Conservation (phyloP, 2,113 vertebrate species). For the Clarias gariepinus region DNA sequence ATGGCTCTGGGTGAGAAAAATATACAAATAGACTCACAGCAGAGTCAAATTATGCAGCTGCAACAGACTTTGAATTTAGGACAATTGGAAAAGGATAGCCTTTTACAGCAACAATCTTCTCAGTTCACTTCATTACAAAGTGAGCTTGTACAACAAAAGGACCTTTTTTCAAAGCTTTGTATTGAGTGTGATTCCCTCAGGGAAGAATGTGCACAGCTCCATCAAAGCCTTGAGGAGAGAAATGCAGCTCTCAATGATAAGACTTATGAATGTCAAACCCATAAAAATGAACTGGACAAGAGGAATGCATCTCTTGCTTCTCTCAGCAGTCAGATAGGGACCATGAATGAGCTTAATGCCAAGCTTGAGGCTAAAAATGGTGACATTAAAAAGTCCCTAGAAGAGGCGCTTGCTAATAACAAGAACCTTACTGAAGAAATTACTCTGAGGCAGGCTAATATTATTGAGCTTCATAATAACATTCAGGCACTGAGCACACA, state of each 20-base stretch:
- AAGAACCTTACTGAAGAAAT: slow-evolving; percentile 61
- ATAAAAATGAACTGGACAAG: slow-evolving; percentile 68
- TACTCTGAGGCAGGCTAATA: slow-evolving; percentile 60
- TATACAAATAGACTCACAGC: slow-evolving; percentile 62
- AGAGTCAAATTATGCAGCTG: slow-evolving; percentile 63
- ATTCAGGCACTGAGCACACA: slow-evolving; percentile 46
- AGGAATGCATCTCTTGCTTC: slow-evolving; percentile 62
- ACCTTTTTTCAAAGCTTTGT: slow-evolving; percentile 56
- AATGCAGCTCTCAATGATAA: slow-evolving; percentile 60
- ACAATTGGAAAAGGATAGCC: slow-evolving; percentile 66
- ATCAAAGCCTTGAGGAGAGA: slow-evolving; percentile 65
- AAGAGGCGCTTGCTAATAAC: slow-evolving; percentile 62
- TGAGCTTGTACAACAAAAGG: slow-evolving; percentile 61
- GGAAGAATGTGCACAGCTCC: slow-evolving; percentile 59
- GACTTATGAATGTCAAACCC: slow-evolving; percentile 58
- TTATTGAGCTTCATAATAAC: slow-evolving; percentile 61
- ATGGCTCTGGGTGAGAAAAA: slow-evolving; percentile 59
- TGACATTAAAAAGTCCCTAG: slow-evolving; percentile 58
- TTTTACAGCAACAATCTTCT: slow-evolving; percentile 66
- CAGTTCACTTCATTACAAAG: slow-evolving; percentile 59
- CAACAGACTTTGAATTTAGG: slow-evolving; percentile 72
- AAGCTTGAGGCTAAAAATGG: slow-evolving; percentile 68
- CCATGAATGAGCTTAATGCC: slow-evolving; percentile 63
- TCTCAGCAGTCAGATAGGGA: slow-evolving; percentile 68
- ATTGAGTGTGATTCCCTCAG: slow-evolving; percentile 65